Base-by-base conservation (phyloP, 2,797 vertebrate genomes). In the Leptatherina wallacei region DNA sequence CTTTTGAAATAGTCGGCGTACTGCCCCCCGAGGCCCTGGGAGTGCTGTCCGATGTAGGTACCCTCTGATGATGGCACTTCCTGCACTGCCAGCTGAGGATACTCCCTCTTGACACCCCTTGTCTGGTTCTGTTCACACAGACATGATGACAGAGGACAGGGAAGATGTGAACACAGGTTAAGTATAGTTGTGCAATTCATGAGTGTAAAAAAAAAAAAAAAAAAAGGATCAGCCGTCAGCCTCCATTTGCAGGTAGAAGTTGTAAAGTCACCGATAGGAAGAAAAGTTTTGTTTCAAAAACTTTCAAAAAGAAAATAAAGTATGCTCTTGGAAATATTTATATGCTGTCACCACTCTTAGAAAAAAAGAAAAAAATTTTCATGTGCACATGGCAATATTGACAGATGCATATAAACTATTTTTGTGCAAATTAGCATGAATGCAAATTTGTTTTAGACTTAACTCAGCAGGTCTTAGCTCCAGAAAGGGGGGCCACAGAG, bases 1-100 rank as follows among this genome's bases (percentile, higher is more conserved):
- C 98, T 97, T 85, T 99, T 99, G 40, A 98, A 96, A 69, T 97
- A 95, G 81, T 99, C 97, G 0, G 96, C 88, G 20, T 95, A 97
- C 69, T 95, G 95, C 0, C 91, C 93, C 2, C 95, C 94, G 0
- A 96, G 90, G 75, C 95, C 95, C 75, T 96, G 95, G 29, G 95
- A 87, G 66, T 96, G 96, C 85, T 95, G 96, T 62, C 95, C 95
- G 2, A 94, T 90, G 73, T 95, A 93, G 11, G 95, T 94, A 4
- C 73, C 91, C 18, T 96, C 86, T 1, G 95, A 81, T 9, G 95
- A 80, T 38, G 94, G 84, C 29, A 95, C 91, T 57, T 98, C 97
- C n/a, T 96, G 95, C 61, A 95, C 89, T 0, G 96, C 85, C 75
- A 96, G 90, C 87, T 95, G 96, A 1, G 97, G 94, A 61, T 96